These are phyloP conservation scores for Dicrurus megarhynchus DNA, from an alignment of 2,113 vertebrate species.

Conservation along the genomic window DNA sequence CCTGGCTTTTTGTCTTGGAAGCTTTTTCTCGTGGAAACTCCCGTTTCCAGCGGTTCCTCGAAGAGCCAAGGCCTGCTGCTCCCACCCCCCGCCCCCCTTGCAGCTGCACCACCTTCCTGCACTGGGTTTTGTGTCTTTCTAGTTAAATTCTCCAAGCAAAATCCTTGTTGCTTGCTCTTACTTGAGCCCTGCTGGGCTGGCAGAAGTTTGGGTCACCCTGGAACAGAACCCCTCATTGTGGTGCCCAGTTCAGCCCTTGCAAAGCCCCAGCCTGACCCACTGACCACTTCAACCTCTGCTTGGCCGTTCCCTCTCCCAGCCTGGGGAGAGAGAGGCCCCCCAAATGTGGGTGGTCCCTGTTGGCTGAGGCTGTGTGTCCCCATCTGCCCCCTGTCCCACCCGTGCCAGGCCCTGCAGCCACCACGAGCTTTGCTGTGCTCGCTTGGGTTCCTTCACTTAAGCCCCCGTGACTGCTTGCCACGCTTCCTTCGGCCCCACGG, in stretches of 20 bases:
- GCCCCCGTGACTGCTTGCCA: not conserved
- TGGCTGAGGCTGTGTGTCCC: not conserved
- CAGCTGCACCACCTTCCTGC: slow-evolving; percentile 3
- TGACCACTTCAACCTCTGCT: not conserved
- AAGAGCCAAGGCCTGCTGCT: not conserved
- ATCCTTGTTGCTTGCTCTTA: not conserved
- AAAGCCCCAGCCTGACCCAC: not conserved
- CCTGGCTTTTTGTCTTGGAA: slow-evolving; percentile 28
- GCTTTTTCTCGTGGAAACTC: not conserved
- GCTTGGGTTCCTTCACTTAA: not conserved
- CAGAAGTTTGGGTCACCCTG: not conserved
- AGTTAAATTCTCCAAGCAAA: not conserved
- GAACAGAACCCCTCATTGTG: not conserved
- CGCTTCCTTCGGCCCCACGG: not conserved
- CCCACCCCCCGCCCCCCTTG: not conserved
- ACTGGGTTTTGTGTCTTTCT: not conserved
- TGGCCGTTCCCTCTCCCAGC: not conserved
- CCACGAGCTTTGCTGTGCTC: not conserved
- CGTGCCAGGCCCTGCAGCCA: rapidly evolving
- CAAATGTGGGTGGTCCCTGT: rapidly evolving
- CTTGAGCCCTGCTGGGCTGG: not conserved
- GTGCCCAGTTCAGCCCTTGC: not conserved
- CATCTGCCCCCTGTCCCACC: not conserved
- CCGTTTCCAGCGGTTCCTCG: not conserved
- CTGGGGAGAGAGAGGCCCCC: not conserved